phyloP scores from a whole-genome alignment of 2,113 vertebrate genomes.

The Trichechus manatus region DNA sequence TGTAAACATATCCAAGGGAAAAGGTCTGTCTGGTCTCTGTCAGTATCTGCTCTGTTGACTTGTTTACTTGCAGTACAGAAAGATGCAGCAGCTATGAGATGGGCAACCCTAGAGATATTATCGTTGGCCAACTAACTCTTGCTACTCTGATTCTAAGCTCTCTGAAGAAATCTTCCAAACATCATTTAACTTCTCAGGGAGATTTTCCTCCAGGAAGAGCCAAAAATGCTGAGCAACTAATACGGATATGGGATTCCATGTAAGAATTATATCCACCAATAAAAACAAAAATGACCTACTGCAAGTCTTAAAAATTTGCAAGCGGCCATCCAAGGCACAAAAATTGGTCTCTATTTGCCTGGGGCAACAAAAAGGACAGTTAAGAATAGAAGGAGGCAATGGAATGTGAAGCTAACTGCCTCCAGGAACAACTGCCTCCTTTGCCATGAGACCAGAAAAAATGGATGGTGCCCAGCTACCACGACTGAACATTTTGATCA shows the following conservation, averaged over 20 bases:
- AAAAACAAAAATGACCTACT: neutral
- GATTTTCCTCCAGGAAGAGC: neutral
- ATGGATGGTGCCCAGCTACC: too few relatives aligned
- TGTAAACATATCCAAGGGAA: neutral
- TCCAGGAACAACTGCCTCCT: too few relatives aligned
- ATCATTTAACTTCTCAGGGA: neutral
- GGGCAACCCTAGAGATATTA: neutral
- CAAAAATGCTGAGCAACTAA: neutral
- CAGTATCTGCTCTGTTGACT: neutral
- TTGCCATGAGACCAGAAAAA: too few relatives aligned
- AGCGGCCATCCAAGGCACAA: too few relatives aligned
- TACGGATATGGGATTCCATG: neutral
- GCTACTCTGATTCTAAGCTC: neutral
- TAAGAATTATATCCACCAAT: neutral
- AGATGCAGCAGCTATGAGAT: neutral
- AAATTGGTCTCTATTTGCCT: too few relatives aligned
- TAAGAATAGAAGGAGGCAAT: too few relatives aligned
- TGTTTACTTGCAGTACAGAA: neutral
- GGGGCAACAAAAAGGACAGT: too few relatives aligned
- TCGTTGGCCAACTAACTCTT: too few relatives aligned
- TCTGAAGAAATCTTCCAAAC: constrained; percentile 7
- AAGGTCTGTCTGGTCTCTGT: neutral
- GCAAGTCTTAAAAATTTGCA: too few relatives aligned
- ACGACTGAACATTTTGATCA: too few relatives aligned
- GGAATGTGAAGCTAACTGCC: too few relatives aligned